These are phyloP conservation scores for Epizoanthus stellaris DNA, from an alignment of 92 coral and sea anemone genomes.

Conservation along the genomic window DNA sequence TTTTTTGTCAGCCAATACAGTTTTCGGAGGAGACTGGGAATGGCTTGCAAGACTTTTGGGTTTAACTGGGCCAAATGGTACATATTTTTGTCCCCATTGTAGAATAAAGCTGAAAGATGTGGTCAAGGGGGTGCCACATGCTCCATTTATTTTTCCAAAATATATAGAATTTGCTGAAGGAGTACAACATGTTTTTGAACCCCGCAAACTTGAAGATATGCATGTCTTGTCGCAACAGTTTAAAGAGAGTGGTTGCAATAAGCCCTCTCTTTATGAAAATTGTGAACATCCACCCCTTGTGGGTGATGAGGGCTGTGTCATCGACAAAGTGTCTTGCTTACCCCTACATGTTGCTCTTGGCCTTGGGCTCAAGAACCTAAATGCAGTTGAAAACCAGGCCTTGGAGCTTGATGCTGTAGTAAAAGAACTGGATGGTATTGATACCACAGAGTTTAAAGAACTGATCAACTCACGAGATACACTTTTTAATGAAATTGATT, in stretches of 20 bases:
- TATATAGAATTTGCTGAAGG: background rate
- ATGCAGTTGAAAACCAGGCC: conserved; percentile 9
- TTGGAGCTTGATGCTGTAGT: background rate
- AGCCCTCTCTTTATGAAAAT: background rate
- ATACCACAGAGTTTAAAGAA: background rate
- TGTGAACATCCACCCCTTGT: conserved; percentile 6
- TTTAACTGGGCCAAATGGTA: conserved; percentile 9
- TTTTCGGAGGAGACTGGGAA: conserved; percentile 14
- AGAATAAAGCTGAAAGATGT: conserved; percentile 1
- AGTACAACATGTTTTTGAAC: background rate
- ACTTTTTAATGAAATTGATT: background rate
- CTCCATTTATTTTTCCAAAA: conserved; percentile 1
- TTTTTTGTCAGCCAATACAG: background rate
- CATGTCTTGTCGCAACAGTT: conserved; percentile 4
- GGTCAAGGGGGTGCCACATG: conserved; percentile 4
- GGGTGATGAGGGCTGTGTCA: background rate
- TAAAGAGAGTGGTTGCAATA: background rate
- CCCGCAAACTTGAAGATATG: conserved; percentile 4
- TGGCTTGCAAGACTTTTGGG: conserved; percentile 3
- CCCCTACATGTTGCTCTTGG: conserved; percentile 20
- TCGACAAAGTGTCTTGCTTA: background rate
- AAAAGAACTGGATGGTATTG: background rate
- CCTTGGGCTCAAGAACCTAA: conserved; percentile 11
- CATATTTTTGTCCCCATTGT: conserved; percentile 2
- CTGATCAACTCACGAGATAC: background rate